These are phyloP conservation scores for Oophaga sylvatica DNA, from an alignment of 2,797 vertebrate species.

Conservation along the genomic window DNA sequence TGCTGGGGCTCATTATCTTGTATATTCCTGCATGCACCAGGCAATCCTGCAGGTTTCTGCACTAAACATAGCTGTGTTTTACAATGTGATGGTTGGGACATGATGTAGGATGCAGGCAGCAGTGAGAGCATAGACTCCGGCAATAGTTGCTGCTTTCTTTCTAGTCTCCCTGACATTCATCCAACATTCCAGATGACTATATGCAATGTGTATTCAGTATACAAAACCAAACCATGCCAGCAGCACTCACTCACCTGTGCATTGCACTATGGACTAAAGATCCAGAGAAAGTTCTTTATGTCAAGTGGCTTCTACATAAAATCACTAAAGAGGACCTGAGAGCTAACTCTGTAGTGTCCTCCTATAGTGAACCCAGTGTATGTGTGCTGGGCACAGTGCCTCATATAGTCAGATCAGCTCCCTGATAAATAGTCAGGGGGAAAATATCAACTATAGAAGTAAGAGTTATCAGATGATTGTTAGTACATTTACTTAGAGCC, in stretches of 20 bases:
- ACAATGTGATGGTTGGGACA: background rate
- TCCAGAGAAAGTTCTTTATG: slow-evolving; percentile 7
- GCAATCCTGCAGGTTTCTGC: slow-evolving; percentile 11
- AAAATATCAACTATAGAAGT: slow-evolving; percentile 40
- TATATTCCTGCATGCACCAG: slow-evolving; percentile 2
- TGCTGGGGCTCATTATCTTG: slow-evolving; percentile 9
- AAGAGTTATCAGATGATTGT: slow-evolving; percentile 52
- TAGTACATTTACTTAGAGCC: too few species aligned
- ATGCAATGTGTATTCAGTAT: background rate
- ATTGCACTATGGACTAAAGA: background rate
- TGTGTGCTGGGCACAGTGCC: background rate
- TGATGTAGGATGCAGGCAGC: slow-evolving; percentile 24
- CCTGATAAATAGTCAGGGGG: slow-evolving; percentile 44
- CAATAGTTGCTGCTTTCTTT: slow-evolving; percentile 22
- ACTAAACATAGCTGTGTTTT: slow-evolving; percentile 3
- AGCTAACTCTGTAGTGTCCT: background rate
- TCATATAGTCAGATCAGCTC: background rate
- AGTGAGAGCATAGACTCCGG: slow-evolving; percentile 3
- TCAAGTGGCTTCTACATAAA: background rate
- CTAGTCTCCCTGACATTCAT: background rate
- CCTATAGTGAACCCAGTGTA: background rate
- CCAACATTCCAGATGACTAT: background rate
- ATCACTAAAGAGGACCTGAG: background rate
- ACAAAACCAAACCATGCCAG: too few species aligned
- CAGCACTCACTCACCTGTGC: background rate